Conservation (phyloP, 2,113 vertebrate species). For the Dendropsophus ebraccatus region DNA sequence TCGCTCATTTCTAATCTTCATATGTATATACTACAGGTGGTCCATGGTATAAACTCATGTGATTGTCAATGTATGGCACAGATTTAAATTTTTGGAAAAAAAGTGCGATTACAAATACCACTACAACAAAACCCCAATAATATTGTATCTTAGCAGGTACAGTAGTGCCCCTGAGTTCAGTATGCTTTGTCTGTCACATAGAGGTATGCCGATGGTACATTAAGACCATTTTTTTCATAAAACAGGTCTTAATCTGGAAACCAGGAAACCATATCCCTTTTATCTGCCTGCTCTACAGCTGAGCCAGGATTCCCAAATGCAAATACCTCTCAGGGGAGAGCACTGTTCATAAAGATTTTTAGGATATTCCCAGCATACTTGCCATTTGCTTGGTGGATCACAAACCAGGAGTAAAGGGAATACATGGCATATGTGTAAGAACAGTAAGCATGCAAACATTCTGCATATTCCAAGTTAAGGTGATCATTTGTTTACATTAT, state of each 20-base stretch:
- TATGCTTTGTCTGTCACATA: too few relatives aligned
- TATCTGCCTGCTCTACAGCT: conserved; percentile 26
- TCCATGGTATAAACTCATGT: too few relatives aligned
- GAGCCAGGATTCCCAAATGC: conserved; percentile 30
- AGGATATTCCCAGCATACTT: conserved; percentile 19
- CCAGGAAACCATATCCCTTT: background rate
- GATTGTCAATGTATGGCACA: too few relatives aligned
- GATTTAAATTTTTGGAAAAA: too few relatives aligned
- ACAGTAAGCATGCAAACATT: conserved; percentile 1
- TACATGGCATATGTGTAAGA: background rate
- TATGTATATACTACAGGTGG: too few relatives aligned
- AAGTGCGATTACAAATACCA: too few relatives aligned
- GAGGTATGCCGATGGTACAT: background rate
- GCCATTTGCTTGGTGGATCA: conserved; percentile 31
- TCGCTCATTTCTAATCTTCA: too few relatives aligned
- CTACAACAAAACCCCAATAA: too few relatives aligned
- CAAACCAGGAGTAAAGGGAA: background rate
- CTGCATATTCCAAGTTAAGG: too few relatives aligned
- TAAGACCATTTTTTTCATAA: conserved; percentile 6
- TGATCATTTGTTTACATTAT: too few relatives aligned
- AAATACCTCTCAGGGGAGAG: conserved; percentile 29
- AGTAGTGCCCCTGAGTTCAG: too few relatives aligned
- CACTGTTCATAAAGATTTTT: conserved; percentile 25
- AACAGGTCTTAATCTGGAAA: conserved; percentile 17
- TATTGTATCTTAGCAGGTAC: too few relatives aligned